A percentile compares a stretch with the other conserved stretches of the same genome.
Evolutionary conservation across 2,888 invertebrate species (phyloP).

Genomic region (Diarsia mendica): DNA sequence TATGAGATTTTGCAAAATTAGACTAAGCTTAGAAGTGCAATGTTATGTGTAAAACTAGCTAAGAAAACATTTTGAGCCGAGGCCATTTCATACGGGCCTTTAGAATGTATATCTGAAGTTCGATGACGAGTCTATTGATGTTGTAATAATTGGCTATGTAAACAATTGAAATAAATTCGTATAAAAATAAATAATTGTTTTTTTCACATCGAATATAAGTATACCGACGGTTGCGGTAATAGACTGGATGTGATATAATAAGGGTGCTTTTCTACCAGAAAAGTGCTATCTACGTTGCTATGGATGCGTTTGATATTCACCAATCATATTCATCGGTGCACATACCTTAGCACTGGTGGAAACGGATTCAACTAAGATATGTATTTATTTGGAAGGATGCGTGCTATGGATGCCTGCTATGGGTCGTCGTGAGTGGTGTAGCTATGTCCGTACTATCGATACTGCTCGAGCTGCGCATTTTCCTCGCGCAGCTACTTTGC

Average conservation of each 20-base stretch:
- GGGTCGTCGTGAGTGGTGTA: too few relatives aligned
- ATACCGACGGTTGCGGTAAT: not conserved
- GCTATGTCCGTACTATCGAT: too few relatives aligned
- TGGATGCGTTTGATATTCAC: too few relatives aligned
- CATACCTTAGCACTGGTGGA: too few relatives aligned
- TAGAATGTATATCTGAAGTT: constrained; percentile 15
- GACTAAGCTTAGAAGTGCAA: constrained; percentile 13
- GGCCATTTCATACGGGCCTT: constrained; percentile 3
- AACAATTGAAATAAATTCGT: constrained; percentile 51
- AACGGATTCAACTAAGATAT: too few relatives aligned
- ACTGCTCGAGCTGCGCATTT: too few relatives aligned
- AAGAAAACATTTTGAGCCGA: not conserved
- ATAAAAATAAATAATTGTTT: not conserved
- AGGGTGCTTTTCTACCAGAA: too few relatives aligned
- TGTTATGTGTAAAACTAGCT: not conserved
- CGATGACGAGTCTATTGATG: not conserved
- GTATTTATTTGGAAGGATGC: too few relatives aligned
- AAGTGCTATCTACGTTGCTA: too few relatives aligned
- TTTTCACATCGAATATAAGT: not conserved
- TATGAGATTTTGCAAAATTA: not conserved
- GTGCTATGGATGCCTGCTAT: too few relatives aligned
- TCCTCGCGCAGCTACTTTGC: too few relatives aligned
- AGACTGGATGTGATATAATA: not conserved
- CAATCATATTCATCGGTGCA: too few relatives aligned
- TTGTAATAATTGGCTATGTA: constrained; percentile 29